These are phyloP conservation scores for Penaeus monodon DNA, from an alignment of 2,888 invertebrate genomes.

Conservation along the genomic window DNA sequence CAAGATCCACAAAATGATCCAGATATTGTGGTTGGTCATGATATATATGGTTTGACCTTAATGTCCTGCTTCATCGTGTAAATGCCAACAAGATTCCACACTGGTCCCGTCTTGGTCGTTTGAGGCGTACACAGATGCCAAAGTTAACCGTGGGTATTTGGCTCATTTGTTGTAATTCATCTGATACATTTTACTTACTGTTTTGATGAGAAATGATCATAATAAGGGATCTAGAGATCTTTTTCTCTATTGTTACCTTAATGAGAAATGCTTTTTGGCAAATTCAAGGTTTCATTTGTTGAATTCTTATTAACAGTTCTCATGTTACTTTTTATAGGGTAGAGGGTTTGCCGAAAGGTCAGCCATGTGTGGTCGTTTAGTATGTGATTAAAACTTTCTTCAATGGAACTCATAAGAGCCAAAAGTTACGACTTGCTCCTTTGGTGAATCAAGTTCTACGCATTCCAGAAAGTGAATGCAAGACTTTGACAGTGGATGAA, in stretches of 20 bases:
- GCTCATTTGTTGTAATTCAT: conserved; percentile 15
- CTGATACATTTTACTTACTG: not conserved
- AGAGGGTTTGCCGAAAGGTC: conserved; percentile 61
- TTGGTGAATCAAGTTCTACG: conserved; percentile 77
- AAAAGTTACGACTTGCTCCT: conserved; percentile 89
- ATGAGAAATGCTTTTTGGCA: not conserved
- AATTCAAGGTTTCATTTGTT: not conserved
- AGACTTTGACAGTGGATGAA: conserved; percentile 29
- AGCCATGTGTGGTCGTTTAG: conserved; percentile 81
- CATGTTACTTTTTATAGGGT: conserved; percentile 55
- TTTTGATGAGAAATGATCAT: not conserved
- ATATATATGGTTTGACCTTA: conserved; percentile 89
- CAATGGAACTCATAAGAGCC: conserved; percentile 92
- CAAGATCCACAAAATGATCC: conserved; percentile 85
- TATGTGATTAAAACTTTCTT: conserved; percentile 92
- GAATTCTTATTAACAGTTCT: not conserved
- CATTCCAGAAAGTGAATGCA: conserved; percentile 70
- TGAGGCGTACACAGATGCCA: conserved; percentile 70
- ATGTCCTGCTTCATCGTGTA: conserved; percentile 88
- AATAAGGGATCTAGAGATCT: not conserved
- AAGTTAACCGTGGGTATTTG: conserved; percentile 51
- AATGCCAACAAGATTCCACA: conserved; percentile 81
- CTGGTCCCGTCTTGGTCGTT: conserved; percentile 90
- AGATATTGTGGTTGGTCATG: conserved; percentile 94
- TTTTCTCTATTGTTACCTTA: not conserved